Conservation (phyloP, 2,888 invertebrate genomes). For the Acanthosepion lycidas region DNA sequence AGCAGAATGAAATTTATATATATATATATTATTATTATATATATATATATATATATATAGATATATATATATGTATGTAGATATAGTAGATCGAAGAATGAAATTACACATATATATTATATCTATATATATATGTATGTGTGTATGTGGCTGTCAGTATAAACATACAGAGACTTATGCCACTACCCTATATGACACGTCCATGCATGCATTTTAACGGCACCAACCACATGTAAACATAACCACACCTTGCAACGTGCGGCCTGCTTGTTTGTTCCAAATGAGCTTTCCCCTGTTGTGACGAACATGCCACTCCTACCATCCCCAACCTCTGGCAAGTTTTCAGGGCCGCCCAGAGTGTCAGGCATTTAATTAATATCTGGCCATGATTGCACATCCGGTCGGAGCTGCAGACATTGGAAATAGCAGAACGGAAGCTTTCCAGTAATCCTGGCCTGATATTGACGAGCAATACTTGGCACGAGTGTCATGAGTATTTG, state of each 20-base stretch:
- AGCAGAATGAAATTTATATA: neutral
- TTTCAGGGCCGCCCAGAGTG: constrained; percentile 23
- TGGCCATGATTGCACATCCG: constrained; percentile 33
- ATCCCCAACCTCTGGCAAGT: neutral
- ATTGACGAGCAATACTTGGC: constrained; percentile 6
- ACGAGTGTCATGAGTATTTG: neutral
- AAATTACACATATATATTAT: neutral
- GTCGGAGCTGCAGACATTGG: constrained; percentile 22
- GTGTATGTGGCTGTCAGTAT: neutral
- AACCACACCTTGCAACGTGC: constrained; percentile 1
- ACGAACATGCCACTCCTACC: neutral
- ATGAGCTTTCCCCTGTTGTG: neutral
- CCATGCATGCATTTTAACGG: neutral
- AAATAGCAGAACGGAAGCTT: neutral
- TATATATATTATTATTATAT: too few species aligned
- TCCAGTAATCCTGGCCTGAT: neutral
- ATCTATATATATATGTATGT: neutral
- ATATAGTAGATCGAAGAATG: too few species aligned
- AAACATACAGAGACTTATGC: neutral
- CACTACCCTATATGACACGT: neutral
- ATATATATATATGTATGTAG: too few species aligned
- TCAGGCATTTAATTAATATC: constrained; percentile 23
- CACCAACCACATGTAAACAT: neutral
- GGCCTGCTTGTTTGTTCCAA: constrained; percentile 20
- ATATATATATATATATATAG: too few species aligned